phyloP scores from a whole-genome alignment of 2,797 vertebrate species.

The Ceryle rudis region DNA sequence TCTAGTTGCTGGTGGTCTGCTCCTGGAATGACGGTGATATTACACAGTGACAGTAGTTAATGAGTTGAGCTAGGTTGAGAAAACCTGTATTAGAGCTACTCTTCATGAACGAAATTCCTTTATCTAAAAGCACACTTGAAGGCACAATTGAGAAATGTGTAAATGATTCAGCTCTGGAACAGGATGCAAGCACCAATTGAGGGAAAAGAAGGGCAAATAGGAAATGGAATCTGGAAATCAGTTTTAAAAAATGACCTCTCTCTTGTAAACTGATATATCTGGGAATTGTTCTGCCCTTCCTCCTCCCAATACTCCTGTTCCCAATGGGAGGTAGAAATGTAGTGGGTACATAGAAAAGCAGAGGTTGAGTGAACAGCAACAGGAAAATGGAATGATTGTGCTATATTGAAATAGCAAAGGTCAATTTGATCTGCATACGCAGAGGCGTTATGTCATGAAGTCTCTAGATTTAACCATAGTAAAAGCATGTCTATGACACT shows the following conservation, averaged over 20 bases:
- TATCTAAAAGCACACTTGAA: not conserved
- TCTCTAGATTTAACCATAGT: not conserved
- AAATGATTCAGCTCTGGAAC: not conserved
- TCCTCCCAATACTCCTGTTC: not conserved
- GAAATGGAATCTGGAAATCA: conserved; percentile 21
- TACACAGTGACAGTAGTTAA: not conserved
- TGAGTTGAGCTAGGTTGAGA: not conserved
- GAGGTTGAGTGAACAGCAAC: not conserved
- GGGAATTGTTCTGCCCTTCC: not conserved
- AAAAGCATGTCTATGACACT: not conserved
- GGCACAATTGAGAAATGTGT: not conserved
- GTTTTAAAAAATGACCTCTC: not conserved
- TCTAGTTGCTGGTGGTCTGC: not conserved
- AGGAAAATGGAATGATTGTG: not conserved
- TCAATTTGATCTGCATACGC: not conserved
- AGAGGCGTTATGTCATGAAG: not conserved
- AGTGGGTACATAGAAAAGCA: not conserved
- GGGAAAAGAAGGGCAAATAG: not conserved
- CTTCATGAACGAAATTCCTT: not conserved
- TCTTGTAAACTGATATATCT: not conserved
- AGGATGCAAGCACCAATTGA: not conserved
- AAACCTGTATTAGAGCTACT: not conserved
- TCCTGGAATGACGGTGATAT: not conserved
- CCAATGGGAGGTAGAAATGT: not conserved
- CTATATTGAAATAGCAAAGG: not conserved